Evolutionary conservation across 1,140 invertebrate species (phyloP), one percentile per base, ranked within the genome.

Genomic region (Teleopsis dalmanni): DNA sequence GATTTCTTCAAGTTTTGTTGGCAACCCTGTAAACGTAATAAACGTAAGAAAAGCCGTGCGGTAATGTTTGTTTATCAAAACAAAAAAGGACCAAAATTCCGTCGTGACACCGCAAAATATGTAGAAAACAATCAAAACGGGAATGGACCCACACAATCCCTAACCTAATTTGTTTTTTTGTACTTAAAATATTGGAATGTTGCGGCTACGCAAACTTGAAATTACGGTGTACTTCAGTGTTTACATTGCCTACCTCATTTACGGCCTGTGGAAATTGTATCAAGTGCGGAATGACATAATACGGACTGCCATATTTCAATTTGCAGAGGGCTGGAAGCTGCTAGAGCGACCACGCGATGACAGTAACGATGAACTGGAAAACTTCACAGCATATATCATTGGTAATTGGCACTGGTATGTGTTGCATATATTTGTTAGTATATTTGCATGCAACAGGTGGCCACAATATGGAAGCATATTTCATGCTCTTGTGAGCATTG

Each of bases 361-460:
- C 27, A 64, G 56, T 41, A 67, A 66, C 40, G 61, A 67, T 16
- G 64, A 67, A 41, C 43, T 66, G 22, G 61, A 67, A 23, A 59
- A 64, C 29, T 67, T 67, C 8, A 57, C 47, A 14, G 57, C 57
- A 33, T 67, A 64, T n/a, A 54, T 67, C 3, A 26, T 18, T 6
- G 50, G 25, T 3, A 62, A 56, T 11, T 66, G 63, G 63, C 52
- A 52, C 0, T 66, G 55, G 42, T 67, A 62, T 43, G 4, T 66
- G n/a, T 46, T 64, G 23, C 64, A 67, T 47, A 53, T 53, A 5
- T 3, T 49, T 14, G 53, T 60, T 4, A 50, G 51, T 7, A 50
- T 43, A 3, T 1, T 53, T 13, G 31, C 48, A 0, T 48, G 48
- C 25, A 47, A 45, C 36, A 46, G 35, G 1, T 25, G 26, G 0